Evolutionary conservation across 2,888 invertebrate genomes (phyloP), one percentile per base, ranked within the genome.

Genomic region (Drosophila stalkeri): DNA sequence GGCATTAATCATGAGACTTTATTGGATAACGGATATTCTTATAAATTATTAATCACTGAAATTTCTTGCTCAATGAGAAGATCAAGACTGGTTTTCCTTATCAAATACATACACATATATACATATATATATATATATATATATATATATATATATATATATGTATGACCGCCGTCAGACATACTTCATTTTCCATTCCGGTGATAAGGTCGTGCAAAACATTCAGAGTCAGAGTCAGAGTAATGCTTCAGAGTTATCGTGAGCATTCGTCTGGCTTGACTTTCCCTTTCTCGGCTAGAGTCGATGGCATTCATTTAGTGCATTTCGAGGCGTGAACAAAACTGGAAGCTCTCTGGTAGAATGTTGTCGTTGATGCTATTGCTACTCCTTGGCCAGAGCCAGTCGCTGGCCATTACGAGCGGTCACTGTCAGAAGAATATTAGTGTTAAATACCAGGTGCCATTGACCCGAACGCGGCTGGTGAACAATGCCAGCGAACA

Each of bases 401-500:
- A 51, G 35, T 67, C 75, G 20, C 66, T 91, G 75, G 78, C 91
- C 75, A 88, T 91, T 18, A 91, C 91, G 35, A 86, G 84, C 23
- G 90, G 86, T 0, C 89, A 91, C 60, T 91, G 91, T 61, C 86
- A 86, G 73, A 91, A 90, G 64, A 91, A 92, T 63, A 87, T 91
- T 35, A 92, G 90, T 16, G 87, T 91, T 12, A 91, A 91, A 75
- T 91, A 91, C 57, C 91, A 91, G 70, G 90, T 90, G 72, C 91
- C 92, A 2, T 77, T 92, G 33, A 83, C 85, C 0, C 77, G 72
- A 51, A 82, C 73, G 0, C 83, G 81, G 1, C 16, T 68, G 8
- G 2, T 33, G 14, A 56, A 39, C n/a, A 64, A 79, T 51, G 56
- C 47, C 43, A 79, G 56, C 41, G 1, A 12, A 20, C 79, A 80